A percentile compares a stretch with the other conserved stretches of the same genome.
phyloP scores from a whole-genome alignment of 2,888 invertebrate species.

The Ephialtes manifestator region DNA sequence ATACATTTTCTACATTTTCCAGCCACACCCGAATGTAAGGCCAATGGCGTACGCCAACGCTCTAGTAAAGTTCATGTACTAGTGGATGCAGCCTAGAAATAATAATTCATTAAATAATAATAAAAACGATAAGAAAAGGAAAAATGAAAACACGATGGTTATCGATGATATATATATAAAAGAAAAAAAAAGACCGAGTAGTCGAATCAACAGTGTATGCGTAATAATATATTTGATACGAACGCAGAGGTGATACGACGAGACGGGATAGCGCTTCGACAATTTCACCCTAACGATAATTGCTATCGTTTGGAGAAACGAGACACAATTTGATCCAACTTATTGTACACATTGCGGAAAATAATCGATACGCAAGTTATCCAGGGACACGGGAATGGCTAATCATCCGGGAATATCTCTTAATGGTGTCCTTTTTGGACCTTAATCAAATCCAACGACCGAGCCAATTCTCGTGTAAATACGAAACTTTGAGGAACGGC shows the following conservation, averaged over 20 bases:
- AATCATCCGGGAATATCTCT: slow-evolving; percentile 1
- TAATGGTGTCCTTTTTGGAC: neutral
- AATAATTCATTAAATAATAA: slow-evolving; percentile 62
- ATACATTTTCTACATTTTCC: slow-evolving; percentile 85
- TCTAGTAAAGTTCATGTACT: slow-evolving; percentile 92
- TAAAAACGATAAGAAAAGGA: slow-evolving; percentile 72
- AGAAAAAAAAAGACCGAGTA: slow-evolving; percentile 63
- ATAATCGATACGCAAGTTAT: neutral
- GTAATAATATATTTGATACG: slow-evolving; percentile 83
- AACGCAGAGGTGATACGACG: slow-evolving; percentile 72
- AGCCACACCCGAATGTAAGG: slow-evolving; percentile 98
- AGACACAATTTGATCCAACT: slow-evolving; percentile 56
- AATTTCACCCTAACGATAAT: slow-evolving; percentile 75
- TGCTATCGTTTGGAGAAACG: slow-evolving; percentile 66
- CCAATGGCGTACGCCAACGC: slow-evolving; percentile 99
- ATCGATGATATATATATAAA: slow-evolving; percentile 61
- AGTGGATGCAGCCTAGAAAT: slow-evolving; percentile 85
- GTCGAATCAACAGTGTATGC: slow-evolving; percentile 82
- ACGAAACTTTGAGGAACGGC: slow-evolving; percentile 5
- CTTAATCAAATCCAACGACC: neutral
- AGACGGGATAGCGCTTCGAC: slow-evolving; percentile 57
- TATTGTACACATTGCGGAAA: neutral
- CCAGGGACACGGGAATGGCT: neutral
- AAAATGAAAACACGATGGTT: slow-evolving; percentile 75
- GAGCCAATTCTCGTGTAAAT: slow-evolving; percentile 15